Conservation (phyloP, 2,888 invertebrate genomes). For the Chrysolina oricalcia region DNA sequence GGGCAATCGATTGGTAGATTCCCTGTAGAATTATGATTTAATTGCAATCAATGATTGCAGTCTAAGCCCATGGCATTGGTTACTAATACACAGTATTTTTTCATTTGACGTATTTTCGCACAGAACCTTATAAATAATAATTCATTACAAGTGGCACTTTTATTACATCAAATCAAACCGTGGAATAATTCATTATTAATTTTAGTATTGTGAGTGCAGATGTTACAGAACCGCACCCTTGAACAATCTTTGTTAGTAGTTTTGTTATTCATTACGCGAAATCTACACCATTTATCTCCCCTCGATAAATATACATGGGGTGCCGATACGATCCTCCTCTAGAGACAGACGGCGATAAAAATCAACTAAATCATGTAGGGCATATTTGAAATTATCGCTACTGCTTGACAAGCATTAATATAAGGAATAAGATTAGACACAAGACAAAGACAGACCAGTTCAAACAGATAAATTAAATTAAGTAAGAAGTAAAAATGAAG, state of each 20-base stretch:
- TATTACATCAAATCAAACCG: background rate
- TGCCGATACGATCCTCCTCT: slow-evolving; percentile 26
- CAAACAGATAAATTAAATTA: too few species aligned
- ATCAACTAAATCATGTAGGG: slow-evolving; percentile 26
- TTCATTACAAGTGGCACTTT: background rate
- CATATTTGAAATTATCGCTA: background rate
- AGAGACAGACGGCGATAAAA: slow-evolving; percentile 15
- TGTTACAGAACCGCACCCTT: slow-evolving; percentile 21
- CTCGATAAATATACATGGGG: slow-evolving; percentile 10
- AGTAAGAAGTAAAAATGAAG: too few species aligned
- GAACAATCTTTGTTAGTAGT: slow-evolving; percentile 27
- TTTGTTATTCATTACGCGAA: slow-evolving; percentile 37
- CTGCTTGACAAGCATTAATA: too few species aligned
- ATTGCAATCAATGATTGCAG: too few species aligned
- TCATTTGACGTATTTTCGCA: background rate
- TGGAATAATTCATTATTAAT: slow-evolving; percentile 25
- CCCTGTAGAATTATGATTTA: too few species aligned
- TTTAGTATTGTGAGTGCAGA: slow-evolving; percentile 29
- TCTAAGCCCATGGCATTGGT: too few species aligned
- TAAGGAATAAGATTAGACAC: too few species aligned
- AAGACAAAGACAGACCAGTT: too few species aligned
- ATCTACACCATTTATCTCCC: slow-evolving; percentile 30
- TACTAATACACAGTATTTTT: too few species aligned
- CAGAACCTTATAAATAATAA: background rate
- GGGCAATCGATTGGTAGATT: too few species aligned